Base-by-base conservation (phyloP, 2,113 vertebrate species). In the Apaloderma vittatum region DNA sequence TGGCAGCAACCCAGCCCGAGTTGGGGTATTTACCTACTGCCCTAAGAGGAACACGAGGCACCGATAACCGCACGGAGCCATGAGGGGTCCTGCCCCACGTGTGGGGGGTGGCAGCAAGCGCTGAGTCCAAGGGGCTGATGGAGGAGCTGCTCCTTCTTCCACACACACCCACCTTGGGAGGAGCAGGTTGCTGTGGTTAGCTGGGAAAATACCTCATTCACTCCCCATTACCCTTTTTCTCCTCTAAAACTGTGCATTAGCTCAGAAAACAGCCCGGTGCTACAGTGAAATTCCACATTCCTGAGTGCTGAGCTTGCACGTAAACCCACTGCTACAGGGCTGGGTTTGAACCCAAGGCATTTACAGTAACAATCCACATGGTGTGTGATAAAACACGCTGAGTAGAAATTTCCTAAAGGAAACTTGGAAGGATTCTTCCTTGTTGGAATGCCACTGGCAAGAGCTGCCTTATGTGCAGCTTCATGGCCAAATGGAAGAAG, bases 81-180 rank as follows among this genome's bases (percentile, higher is more conserved):
- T 40, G 46, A 51, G 29, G 55, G 30, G 3, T 14, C 36, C 32
- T 59, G 57, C 26, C 18, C 48, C 29, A 1, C 3, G 1, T 1
- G 3, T 0, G 2, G 3, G n/a, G 43, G 61, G 16, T 3, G 20
- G 52, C 65, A 45, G 74, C 73, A 63, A 52, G 14, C 1, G 1
- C 52, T 22, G 34, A 81, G 58, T 30, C 23, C 61, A 12, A 5
- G 57, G 21, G n/a, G 37, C 13, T 3, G 29, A 26, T 8, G 45
- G 29, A 55, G 63, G 55, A 70, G 59, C 61, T 61, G 51, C 73
- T 87, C 36, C 40, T 55, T 29, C 84, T 62, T 29, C 65, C 43
- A 16, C 34, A 5, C 0, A 6, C 8, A 27, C 6, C 18, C 18
- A 36, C 6, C 32, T 18, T 18, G 8, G 4, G n/a, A 67, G 43